phyloP scores from a whole-genome alignment of 2,113 vertebrate genomes.

The Desmodus rotundus region DNA sequence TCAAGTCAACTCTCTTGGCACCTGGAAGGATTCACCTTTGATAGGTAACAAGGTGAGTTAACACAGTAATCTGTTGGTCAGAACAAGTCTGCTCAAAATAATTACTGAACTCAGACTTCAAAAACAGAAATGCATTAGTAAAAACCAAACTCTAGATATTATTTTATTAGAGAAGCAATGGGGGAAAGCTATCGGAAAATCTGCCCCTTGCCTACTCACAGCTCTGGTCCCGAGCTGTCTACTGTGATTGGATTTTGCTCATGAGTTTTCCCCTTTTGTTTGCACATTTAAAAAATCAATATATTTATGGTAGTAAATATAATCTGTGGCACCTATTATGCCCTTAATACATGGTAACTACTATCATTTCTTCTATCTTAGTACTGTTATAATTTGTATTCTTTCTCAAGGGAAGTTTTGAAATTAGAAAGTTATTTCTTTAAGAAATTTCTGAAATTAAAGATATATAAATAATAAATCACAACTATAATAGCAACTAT shows the following conservation, averaged over 20 bases:
- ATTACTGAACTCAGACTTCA: background rate
- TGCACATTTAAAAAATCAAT: background rate
- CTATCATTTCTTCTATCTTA: background rate
- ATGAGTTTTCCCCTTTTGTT: background rate
- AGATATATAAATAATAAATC: background rate
- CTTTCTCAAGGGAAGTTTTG: background rate
- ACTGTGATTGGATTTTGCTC: background rate
- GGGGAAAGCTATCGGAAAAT: background rate
- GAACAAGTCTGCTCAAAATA: background rate
- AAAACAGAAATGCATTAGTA: background rate
- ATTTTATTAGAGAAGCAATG: background rate
- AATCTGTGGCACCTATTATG: background rate
- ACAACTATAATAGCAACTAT: background rate
- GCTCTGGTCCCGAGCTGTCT: background rate
- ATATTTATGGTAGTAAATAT: background rate
- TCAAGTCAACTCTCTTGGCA: background rate
- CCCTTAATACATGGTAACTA: background rate
- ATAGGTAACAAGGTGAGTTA: background rate
- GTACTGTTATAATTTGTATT: slow-evolving; percentile 11
- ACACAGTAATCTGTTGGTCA: background rate
- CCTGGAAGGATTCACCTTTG: background rate
- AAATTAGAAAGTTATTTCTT: slow-evolving; percentile 1
- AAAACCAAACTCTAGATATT: background rate
- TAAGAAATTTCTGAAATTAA: slow-evolving; percentile 23
- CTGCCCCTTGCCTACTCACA: background rate